A percentile compares a stretch with the other conserved stretches of the same genome.
Evolutionary conservation across 1,140 invertebrate species (phyloP).

Genomic region (Drosophila simulans): DNA sequence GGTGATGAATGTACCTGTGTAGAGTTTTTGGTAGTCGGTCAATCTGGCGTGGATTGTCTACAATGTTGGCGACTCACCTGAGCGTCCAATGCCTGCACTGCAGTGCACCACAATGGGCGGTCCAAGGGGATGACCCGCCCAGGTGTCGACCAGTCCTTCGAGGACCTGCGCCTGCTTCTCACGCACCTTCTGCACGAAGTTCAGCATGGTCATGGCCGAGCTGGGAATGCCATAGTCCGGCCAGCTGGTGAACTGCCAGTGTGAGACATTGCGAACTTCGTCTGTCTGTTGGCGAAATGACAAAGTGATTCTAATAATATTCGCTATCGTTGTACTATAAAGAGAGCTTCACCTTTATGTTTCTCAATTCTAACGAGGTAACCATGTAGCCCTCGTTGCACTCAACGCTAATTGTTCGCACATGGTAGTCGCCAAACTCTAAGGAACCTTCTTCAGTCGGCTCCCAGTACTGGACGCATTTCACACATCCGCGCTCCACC

Average conservation of each 20-base stretch:
- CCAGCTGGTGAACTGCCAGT: conserved; percentile 95
- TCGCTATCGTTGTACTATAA: too few species aligned
- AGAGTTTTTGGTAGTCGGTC: not conserved
- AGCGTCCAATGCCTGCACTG: conserved; percentile 98
- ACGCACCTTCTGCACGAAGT: conserved; percentile 92
- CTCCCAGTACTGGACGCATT: conserved; percentile 98
- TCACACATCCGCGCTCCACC: conserved; percentile 94
- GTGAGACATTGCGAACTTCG: conserved; percentile 70
- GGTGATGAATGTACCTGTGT: conserved; percentile 97
- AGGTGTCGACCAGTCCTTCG: conserved; percentile 90
- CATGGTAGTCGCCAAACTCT: conserved; percentile 89
- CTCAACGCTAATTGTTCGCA: too few species aligned
- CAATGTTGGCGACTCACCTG: conserved; percentile 88
- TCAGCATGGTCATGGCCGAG: conserved; percentile 91
- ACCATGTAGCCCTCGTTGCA: too few species aligned
- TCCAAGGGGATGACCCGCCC: conserved; percentile 95
- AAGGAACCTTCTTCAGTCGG: conserved; percentile 88
- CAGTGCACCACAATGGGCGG: conserved; percentile 98
- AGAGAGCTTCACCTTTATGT: too few species aligned
- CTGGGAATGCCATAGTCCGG: conserved; percentile 95
- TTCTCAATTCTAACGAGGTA: too few species aligned
- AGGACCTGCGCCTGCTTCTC: conserved; percentile 88
- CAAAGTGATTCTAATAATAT: too few species aligned
- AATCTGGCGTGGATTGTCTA: not conserved
- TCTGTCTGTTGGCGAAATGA: too few species aligned